A percentile compares a stretch with the other conserved stretches of the same genome.
phyloP scores from a whole-genome alignment of 2,797 vertebrate genomes.

The Artibeus jamaicensis region DNA sequence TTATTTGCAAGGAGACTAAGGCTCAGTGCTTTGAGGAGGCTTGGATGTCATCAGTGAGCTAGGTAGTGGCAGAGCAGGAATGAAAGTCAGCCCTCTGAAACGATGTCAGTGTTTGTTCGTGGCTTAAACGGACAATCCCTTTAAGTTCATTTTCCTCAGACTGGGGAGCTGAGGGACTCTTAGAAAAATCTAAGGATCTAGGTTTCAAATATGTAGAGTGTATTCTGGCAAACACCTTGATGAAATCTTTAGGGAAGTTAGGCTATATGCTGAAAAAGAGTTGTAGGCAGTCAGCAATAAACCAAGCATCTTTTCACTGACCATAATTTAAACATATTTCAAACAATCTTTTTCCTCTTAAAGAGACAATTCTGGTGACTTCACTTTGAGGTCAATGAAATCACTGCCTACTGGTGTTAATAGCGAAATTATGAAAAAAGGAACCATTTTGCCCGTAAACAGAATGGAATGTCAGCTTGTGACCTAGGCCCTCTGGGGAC shows the following conservation, averaged over 20 bases:
- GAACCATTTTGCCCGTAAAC: not conserved
- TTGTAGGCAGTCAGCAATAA: not conserved
- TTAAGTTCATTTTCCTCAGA: not conserved
- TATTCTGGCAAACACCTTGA: not conserved
- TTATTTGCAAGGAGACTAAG: not conserved
- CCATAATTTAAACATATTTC: not conserved
- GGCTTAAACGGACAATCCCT: not conserved
- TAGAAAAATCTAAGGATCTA: not conserved
- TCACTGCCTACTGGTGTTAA: not conserved
- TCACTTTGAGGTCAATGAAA: not conserved
- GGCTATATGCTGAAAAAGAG: not conserved
- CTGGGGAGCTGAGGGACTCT: not conserved
- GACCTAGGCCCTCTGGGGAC: not conserved
- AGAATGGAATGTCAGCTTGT: not conserved
- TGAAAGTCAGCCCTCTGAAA: not conserved
- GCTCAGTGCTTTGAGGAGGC: not conserved
- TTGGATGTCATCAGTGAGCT: not conserved
- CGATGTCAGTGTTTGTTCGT: not conserved
- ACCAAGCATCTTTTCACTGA: not conserved
- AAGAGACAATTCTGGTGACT: not conserved
- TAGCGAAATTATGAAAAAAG: conserved; percentile 20
- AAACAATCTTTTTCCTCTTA: not conserved
- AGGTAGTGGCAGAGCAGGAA: not conserved
- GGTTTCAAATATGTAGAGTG: not conserved
- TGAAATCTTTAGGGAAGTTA: not conserved